phyloP scores from a whole-genome alignment of 2,888 invertebrate genomes.

The Lasioglossum marginatum region DNA sequence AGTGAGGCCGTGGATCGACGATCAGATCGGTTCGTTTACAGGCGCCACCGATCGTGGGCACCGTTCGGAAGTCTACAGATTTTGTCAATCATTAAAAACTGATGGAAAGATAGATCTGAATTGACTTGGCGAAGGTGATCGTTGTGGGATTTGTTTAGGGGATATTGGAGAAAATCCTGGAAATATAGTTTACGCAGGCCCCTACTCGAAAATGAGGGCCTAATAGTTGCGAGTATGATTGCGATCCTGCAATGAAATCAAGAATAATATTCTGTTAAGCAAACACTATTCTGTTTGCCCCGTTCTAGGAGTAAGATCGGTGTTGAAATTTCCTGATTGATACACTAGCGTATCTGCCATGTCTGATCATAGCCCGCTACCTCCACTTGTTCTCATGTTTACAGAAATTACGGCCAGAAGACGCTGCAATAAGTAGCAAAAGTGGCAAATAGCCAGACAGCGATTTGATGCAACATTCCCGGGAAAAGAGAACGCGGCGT shows the following conservation, averaged over 20 bases:
- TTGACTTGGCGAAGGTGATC: background rate
- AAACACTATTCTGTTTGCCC: no score
- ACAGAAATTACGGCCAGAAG: conserved; percentile 3
- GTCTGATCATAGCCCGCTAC: background rate
- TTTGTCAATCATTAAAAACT: background rate
- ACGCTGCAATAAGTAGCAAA: background rate
- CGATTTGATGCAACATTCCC: background rate
- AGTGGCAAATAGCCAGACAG: conserved; percentile 1
- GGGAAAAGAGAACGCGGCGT: background rate
- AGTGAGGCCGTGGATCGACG: conserved; percentile 77
- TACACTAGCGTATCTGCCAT: background rate
- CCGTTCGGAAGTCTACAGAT: conserved; percentile 76
- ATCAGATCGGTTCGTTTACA: conserved; percentile 77
- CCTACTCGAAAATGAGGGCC: background rate
- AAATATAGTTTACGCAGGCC: background rate
- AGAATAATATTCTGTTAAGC: background rate
- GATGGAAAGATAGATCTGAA: conserved; percentile 1
- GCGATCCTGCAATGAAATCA: background rate
- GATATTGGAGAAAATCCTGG: background rate
- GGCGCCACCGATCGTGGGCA: conserved; percentile 71
- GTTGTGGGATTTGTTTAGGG: background rate
- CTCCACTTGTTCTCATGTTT: background rate
- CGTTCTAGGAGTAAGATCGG: background rate
- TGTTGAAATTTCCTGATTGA: background rate
- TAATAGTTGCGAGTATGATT: background rate